Base-by-base conservation (phyloP, 2,888 invertebrate genomes). In the Volucella bombylans region DNA sequence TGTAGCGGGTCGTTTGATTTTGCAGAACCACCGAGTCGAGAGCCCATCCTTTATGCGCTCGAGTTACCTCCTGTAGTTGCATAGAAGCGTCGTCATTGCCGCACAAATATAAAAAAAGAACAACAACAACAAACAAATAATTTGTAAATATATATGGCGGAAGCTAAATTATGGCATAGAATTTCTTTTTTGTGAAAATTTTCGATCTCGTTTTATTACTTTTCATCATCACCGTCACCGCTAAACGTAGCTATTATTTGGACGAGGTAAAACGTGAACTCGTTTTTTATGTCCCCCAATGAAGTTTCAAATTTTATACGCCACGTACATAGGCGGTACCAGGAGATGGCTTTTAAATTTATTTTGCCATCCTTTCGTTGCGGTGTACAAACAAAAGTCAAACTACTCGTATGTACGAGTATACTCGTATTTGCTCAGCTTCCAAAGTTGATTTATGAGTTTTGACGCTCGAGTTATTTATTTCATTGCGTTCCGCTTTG, bases 1-100 rank as follows among this genome's bases (percentile, higher is more conserved):
- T 96, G 88, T 95, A 94, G 87, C 96, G 94, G 1, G 98, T 97
- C 88, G 98, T 97, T 86, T 96, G 95, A 92, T 98, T 99, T 92
- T 98, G 98, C 14, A 98, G 93, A 0, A 98, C 97, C 3, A 98
- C 98, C 0, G 97, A 97, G 92, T 99, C 99, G 87, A 99, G 92
- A 0, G 98, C 98, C 98, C 98, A 99, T 18, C 98, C 98, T 92
- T 97, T 98, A 91, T 98, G 98, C 62, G 97, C 97, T 89, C 98
- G 93, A 1, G 98, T 98, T 87, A 98, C 98, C 92, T 98, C 98
- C 96, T 98, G 45, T 61, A 2, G 47, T 43, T 14, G 45, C 68
- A 12, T 50, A 31, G 6, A 31, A 6, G 31, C 6, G 6, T 6
- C 31, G 31, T 41, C 10, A 12, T 43, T 3, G 55, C 8, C 2